Evolutionary conservation across 2,797 vertebrate genomes (phyloP).

Genomic region (Pangasius larnaudii): DNA sequence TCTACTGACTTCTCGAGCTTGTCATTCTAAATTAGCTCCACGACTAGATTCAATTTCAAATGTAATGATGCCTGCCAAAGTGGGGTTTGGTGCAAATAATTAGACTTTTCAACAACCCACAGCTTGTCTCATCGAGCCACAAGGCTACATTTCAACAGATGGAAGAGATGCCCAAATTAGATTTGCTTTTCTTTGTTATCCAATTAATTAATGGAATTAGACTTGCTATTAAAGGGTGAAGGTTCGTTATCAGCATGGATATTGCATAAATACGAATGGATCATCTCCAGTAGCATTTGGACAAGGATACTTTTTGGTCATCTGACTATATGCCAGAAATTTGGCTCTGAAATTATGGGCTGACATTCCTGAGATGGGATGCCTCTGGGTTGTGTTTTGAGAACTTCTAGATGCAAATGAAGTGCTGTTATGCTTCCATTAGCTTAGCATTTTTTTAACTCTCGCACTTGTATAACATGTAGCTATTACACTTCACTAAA

Average conservation of each 20-base stretch:
- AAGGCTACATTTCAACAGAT: constrained; percentile 10
- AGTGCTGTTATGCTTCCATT: not conserved
- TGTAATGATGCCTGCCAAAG: constrained; percentile 40
- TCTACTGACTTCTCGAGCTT: constrained; percentile 56
- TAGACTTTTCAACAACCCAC: constrained; percentile 40
- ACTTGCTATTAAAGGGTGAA: not conserved
- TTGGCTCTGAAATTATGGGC: not conserved
- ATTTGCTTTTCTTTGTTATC: constrained; percentile 4
- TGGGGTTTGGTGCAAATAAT: constrained; percentile 27
- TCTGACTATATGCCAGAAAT: not conserved
- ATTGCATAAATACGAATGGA: not conserved
- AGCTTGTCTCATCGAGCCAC: constrained; percentile 17
- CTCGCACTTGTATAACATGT: not conserved
- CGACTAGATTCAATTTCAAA: constrained; percentile 31
- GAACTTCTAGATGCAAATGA: not conserved
- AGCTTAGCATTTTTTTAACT: not conserved
- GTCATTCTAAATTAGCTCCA: constrained; percentile 57
- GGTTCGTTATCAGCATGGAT: not conserved
- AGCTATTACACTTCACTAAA: not conserved
- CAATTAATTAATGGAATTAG: not conserved
- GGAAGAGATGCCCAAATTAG: constrained; percentile 2
- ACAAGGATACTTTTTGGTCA: not conserved
- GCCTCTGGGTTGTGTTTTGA: not conserved
- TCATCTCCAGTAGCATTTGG: not conserved
- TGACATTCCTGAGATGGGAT: not conserved